Evolutionary conservation across 2,797 vertebrate species (phyloP).

Genomic region (Bradypodion pumilum): DNA sequence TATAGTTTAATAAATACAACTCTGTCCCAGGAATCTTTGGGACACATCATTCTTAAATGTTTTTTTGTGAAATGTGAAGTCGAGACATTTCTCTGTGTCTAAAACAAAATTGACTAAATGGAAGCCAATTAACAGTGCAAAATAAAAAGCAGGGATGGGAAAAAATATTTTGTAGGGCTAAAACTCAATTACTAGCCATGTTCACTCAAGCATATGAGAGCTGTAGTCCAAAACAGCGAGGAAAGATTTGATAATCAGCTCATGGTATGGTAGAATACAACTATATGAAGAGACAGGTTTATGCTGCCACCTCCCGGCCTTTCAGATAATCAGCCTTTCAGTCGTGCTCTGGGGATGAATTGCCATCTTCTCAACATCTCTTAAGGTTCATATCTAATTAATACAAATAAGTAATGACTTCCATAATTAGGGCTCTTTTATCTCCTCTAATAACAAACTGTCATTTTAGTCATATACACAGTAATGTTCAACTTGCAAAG

Average conservation of each 20-base stretch:
- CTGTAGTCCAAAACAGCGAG: no score
- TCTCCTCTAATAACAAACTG: background rate
- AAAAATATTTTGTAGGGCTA: no score
- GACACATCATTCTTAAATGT: background rate
- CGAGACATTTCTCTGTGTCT: constrained; percentile 34
- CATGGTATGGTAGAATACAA: background rate
- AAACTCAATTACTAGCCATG: no score
- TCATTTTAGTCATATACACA: fast-evolving
- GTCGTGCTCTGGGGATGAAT: background rate
- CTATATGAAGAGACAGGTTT: constrained; percentile 18
- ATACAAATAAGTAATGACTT: constrained; percentile 3
- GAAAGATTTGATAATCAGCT: no score
- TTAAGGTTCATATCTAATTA: background rate
- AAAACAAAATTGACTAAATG: constrained; percentile 39
- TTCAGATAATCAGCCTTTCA: constrained; percentile 1
- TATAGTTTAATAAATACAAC: background rate
- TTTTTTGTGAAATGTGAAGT: constrained; percentile 15
- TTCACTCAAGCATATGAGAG: no score
- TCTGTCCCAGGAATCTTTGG: background rate
- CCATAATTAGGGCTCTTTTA: background rate
- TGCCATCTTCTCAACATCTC: background rate
- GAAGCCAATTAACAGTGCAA: constrained; percentile 45
- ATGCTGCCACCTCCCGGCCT: constrained; percentile 65
- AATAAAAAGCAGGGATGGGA: constrained; percentile 18
- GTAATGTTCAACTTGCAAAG: background rate